Evolutionary conservation across 1,140 invertebrate genomes (phyloP).

Genomic region (Dicyema japonicum): DNA sequence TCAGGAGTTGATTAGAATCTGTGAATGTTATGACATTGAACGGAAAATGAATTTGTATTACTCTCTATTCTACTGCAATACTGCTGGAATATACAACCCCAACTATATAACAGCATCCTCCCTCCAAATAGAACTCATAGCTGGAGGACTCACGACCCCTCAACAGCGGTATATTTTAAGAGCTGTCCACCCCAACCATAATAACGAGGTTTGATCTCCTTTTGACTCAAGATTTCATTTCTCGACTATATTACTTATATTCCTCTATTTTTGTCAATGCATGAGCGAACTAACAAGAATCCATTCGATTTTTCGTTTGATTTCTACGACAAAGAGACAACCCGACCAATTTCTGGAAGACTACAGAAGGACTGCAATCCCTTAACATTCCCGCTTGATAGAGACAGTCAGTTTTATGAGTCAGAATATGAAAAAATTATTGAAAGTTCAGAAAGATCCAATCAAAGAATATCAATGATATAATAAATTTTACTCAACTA

Average conservation of each 20-base stretch:
- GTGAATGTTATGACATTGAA: constrained; percentile 12
- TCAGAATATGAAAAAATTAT: not conserved
- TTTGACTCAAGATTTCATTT: constrained; percentile 11
- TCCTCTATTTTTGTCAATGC: constrained; percentile 14
- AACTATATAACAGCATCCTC: constrained; percentile 13
- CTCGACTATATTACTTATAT: constrained; percentile 16
- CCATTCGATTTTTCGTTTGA: constrained; percentile 14
- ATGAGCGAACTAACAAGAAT: constrained; percentile 13
- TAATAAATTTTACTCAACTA: too few relatives aligned
- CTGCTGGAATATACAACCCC: constrained; percentile 7
- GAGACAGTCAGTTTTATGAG: constrained; percentile 3
- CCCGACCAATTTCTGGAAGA: constrained; percentile 6
- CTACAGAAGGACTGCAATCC: constrained; percentile 15
- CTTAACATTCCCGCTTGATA: constrained; percentile 6
- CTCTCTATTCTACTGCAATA: constrained; percentile 13
- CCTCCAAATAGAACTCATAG: constrained; percentile 14
- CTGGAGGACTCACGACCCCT: constrained; percentile 14
- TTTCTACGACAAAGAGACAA: constrained; percentile 9
- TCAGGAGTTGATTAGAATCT: constrained; percentile 12
- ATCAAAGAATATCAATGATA: too few relatives aligned
- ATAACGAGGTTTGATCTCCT: constrained; percentile 8
- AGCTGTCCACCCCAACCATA: constrained; percentile 10
- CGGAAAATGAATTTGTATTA: constrained; percentile 12
- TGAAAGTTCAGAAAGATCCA: too few relatives aligned
- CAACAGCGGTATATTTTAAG: constrained; percentile 15